These are phyloP conservation scores for Coracias cyanogaster DNA, from an alignment of 2,797 vertebrate genomes.

Conservation along the genomic window DNA sequence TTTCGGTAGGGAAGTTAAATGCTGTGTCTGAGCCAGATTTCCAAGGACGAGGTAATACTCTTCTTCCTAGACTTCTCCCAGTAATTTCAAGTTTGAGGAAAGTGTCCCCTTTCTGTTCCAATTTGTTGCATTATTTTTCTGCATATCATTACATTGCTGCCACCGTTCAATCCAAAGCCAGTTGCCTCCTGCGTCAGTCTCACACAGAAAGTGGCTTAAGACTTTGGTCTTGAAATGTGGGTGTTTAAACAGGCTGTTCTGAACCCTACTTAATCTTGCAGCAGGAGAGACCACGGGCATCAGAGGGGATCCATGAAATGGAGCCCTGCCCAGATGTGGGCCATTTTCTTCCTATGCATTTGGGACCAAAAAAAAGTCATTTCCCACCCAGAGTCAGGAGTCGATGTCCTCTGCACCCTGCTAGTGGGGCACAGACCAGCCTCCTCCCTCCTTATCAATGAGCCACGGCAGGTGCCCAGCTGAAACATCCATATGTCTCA, in stretches of 20 bases:
- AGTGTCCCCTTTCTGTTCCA: not conserved
- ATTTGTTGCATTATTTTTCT: not conserved
- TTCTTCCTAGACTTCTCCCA: not conserved
- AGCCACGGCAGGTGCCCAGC: not conserved
- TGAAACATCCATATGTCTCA: not conserved
- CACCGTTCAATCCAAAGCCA: not conserved
- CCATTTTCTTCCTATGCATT: not conserved
- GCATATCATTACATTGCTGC: not conserved
- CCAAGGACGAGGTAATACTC: not conserved
- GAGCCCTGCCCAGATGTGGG: not conserved
- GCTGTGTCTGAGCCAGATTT: not conserved
- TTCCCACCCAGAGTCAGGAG: not conserved
- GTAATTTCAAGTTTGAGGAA: not conserved
- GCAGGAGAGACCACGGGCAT: not conserved
- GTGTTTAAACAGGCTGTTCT: not conserved
- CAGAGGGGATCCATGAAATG: not conserved
- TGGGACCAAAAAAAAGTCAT: not conserved
- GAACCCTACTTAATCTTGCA: not conserved
- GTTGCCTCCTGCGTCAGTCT: not conserved
- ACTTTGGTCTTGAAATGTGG: not conserved
- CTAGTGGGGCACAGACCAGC: not conserved
- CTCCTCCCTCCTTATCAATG: not conserved
- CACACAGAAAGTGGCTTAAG: not conserved
- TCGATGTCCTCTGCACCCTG: not conserved
- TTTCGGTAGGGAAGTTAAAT: not conserved